Evolutionary conservation across 1,140 invertebrate genomes (phyloP), one percentile per base, ranked within the genome.

Genomic region (Brachionus manjavacas): DNA sequence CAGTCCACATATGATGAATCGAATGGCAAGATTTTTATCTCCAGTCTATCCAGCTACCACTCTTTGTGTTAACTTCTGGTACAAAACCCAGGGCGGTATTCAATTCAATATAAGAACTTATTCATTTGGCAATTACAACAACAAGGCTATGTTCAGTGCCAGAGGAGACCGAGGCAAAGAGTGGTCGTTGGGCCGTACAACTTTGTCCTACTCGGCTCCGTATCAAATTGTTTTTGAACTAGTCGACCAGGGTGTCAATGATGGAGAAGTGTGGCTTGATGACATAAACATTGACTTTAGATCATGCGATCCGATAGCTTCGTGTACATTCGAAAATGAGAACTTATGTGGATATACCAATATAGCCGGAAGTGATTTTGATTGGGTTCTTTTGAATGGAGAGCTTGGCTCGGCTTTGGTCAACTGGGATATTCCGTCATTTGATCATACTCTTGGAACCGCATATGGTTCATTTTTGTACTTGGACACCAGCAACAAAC

Each of bases 341-440:
- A 66, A 25, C 55, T 14, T 72, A 3, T 83, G 81, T 55, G 81
- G 81, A 2, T 83, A 35, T 35, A 41, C 4, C 8, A 23, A 68
- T 72, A 7, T 83, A 4, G 4, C n/a, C 0, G 41, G 41, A 41
- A 52, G 20, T 72, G 81, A 83, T 31, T 83, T 83, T 70, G 35
- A 83, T 55, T 83, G 81, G 81, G 41, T 81, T 4, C 7, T 60
- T 16, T 55, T 81, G 16, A 83, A 68, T 41, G 81, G 60, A 23
- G 49, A 70, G 28, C 60, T 81, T 46, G 79, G 79, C 6, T 35
- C 25, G 39, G 23, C 43, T 31, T 8, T 49, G 20, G 12, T 9
- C n/a, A n/a, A 14, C 11, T 83, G 81, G 60, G 52, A 70, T 20
- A 72, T 83, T 6, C 88, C 88, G 14, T 83, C 84, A 46, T 86